A percentile compares a stretch with the other conserved stretches of the same genome.
phyloP scores from a whole-genome alignment of 2,888 invertebrate species.

The Gymnoscelis rufifasciata region DNA sequence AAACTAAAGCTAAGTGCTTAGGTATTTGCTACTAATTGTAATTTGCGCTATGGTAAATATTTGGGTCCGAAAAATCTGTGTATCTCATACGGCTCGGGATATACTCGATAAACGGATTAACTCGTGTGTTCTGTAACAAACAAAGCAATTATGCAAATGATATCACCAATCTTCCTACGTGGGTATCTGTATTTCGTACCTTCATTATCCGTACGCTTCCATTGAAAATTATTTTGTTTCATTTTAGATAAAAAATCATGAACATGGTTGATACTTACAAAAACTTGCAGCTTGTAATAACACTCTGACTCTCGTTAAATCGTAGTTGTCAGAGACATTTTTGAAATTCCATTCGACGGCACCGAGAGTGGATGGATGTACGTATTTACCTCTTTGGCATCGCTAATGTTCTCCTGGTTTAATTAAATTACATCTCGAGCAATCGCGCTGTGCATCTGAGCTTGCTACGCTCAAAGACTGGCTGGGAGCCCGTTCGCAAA shows the following conservation, averaged over 20 bases:
- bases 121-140: conserved; percentile 29
- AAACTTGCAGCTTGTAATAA: too few species aligned
- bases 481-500: conserved; percentile 20
- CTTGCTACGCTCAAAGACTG: conserved; percentile 38
- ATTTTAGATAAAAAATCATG: neutral
- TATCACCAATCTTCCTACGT: conserved; percentile 16
- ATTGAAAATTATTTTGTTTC: conserved; percentile 8
- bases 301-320: too few species aligned
- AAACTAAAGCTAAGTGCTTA: too few species aligned
- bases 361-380: conserved; percentile 36
- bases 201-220: conserved; percentile 22
- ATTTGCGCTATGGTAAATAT: conserved; percentile 2
- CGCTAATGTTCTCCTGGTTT: conserved; percentile 56
- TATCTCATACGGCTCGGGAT: conserved; percentile 9
- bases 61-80: conserved; percentile 18
- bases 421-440: conserved; percentile 62
- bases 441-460: conserved; percentile 46
- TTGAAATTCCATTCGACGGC: too few species aligned
- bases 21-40: too few species aligned
- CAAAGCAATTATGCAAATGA: conserved; percentile 37
- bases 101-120: conserved; percentile 31
- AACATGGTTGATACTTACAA: too few species aligned
- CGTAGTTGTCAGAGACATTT: too few species aligned
- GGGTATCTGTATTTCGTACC: neutral
- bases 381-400: conserved; percentile 50